Base-by-base conservation (phyloP, 1,140 invertebrate genomes). In the Limonius californicus region DNA sequence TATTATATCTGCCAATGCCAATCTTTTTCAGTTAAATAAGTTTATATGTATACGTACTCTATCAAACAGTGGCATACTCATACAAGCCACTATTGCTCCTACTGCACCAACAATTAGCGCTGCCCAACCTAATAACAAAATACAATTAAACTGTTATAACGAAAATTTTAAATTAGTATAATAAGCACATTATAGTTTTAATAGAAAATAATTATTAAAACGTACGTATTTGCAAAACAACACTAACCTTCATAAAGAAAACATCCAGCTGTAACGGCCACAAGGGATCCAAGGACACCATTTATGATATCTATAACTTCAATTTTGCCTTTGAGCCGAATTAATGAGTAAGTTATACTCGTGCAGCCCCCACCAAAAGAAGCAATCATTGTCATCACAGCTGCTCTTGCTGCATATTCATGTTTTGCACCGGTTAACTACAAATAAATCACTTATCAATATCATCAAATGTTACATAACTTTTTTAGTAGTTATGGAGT, bases 181-280 rank as follows among this genome's bases (percentile, higher is more conserved):
- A n/a, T n/a, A n/a, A n/a, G n/a, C n/a, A n/a, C n/a, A n/a, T n/a
- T n/a, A n/a, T n/a, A n/a, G n/a, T n/a, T n/a, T n/a, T n/a, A n/a
- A n/a, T n/a, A n/a, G n/a, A n/a, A n/a, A n/a, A n/a, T n/a, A n/a
- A n/a, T n/a, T n/a, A n/a, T 27, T 27, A 27, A 27, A 27, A 27
- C 9, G 9, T 27, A 27, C 9, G 9, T 27, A 27, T 27, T 27
- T 27, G 3, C 23, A 4, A 27, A 9, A 27, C 3, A 27, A 27
- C 23, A 4, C 45, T 18, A 19, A 76, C 74, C 73, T 53, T 84
- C 83, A 73, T 90, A 94, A 0, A 97, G 77, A 69, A 94, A 95
- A 72, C 94, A 97, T 0, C 93, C 91, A 23, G 91, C 94, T 84
- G 92, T 95, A n/a, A 96, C 83, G 0, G 90, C 83, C 0, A 97